Evolutionary conservation across 2,888 invertebrate genomes (phyloP).

Genomic region (Drosophila atripex): DNA sequence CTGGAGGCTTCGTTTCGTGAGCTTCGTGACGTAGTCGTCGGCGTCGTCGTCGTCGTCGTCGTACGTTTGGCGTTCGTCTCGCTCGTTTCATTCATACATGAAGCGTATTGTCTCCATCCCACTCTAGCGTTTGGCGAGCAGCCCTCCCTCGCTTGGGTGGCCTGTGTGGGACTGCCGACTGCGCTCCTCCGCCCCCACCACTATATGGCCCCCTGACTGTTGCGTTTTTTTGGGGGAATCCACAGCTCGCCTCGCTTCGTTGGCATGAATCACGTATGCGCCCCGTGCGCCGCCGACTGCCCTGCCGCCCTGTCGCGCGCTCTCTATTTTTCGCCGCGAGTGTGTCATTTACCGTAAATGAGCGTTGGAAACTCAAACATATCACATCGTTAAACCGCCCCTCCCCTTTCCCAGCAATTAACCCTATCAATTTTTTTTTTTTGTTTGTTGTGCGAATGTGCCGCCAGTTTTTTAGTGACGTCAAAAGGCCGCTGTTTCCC

Average conservation of each 20-base stretch:
- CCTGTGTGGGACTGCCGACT: too few relatives aligned
- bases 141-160: constrained; percentile 2
- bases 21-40: constrained; percentile 43
- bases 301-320: not conserved
- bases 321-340: not conserved
- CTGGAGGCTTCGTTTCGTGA: constrained; percentile 2
- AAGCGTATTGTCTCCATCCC: not conserved
- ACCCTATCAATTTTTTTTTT: constrained; percentile 23
- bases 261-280: constrained; percentile 60
- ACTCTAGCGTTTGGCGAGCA: too few relatives aligned
- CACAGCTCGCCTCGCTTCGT: constrained; percentile 50
- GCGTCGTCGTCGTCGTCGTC: too few relatives aligned
- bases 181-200: not conserved
- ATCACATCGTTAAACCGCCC: constrained; percentile 26
- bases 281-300: not conserved
- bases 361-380: constrained; percentile 44
- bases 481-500: constrained; percentile 31
- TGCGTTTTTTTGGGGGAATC: constrained; percentile 61
- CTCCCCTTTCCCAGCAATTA: not conserved
- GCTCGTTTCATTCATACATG: constrained; percentile 65
- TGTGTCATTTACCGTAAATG: constrained; percentile 44
- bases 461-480: constrained; percentile 23
- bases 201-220: not conserved
- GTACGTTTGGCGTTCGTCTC: constrained; percentile 9
- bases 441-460: not conserved